Conservation (phyloP, 2,113 vertebrate genomes). For the Numida meleagris region DNA sequence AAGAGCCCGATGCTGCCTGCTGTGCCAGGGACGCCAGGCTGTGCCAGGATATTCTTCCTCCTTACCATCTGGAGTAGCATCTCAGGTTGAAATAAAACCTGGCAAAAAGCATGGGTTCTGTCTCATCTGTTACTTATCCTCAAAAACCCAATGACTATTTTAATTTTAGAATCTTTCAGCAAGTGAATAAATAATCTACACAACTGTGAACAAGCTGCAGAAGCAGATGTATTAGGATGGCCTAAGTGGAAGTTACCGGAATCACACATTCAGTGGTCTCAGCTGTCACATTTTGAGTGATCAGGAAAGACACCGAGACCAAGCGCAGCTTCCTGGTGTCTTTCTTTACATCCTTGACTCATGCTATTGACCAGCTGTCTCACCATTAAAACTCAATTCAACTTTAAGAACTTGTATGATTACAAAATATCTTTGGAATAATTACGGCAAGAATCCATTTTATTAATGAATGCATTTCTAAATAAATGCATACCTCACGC, state of each 20-base stretch:
- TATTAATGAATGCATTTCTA: not conserved
- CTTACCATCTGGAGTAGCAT: slow-evolving; percentile 9
- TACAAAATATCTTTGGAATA: not conserved
- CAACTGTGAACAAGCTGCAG: not conserved
- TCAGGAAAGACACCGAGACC: not conserved
- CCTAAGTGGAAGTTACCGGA: not conserved
- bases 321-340: not conserved
- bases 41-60: slow-evolving; percentile 28
- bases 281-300: not conserved
- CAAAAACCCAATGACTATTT: not conserved
- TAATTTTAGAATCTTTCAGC: not conserved
- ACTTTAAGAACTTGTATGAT: not conserved
- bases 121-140: slow-evolving; percentile 3
- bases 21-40: not conserved
- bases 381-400: not conserved
- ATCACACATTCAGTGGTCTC: not conserved
- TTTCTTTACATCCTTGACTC: not conserved
- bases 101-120: not conserved
- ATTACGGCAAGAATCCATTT: not conserved
- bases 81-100: slow-evolving; percentile 1
- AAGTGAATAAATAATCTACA: not conserved
- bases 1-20: not conserved
- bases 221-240: not conserved
- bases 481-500: not conserved
- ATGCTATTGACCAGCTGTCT: not conserved